Evolutionary conservation across 2,888 invertebrate genomes (phyloP), one percentile per base, ranked within the genome.

Genomic region (Timema podura): DNA sequence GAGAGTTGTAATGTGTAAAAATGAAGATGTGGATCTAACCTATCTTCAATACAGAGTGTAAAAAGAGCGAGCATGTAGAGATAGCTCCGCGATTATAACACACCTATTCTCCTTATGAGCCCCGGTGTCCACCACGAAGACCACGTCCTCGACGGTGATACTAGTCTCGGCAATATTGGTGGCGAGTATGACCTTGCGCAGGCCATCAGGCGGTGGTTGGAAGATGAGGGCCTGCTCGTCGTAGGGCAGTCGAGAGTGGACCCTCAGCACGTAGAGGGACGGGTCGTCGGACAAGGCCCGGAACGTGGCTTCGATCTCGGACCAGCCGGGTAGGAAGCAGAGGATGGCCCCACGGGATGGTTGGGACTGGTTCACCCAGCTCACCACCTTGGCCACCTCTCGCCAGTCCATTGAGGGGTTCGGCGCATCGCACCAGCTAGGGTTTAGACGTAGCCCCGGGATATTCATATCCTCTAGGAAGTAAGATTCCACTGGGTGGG

Each of bases 301-400:
- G 66, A 83, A 82, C 0, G 89, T 80, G 65, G 80, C 80, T 45
- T 81, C 82, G 57, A 92, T 91, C 72, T 91, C 90, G 5, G 85
- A 81, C 91, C 92, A 91, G 13, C 91, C 91, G 15, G 92, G 91
- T 8, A 92, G 83, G 75, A 92, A 92, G 59, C 88, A 89, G 65
- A 92, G 81, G 75, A 92, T 89, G 0, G 89, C 89, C 0, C 91
- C 91, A 48, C 69, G 70, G 64, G 86, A 85, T 0, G 84, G 81
- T 76, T 87, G 85, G 0, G 78, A 82, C 10, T 77, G 78, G 67
- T 88, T 84, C n/a, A 91, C 85, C 73, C 86, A 84, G 74, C 82
- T 79, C 75, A 91, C 84, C 11, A 85, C 78, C 71, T 83, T 81
- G 2, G 80, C 81, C 11, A 86, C 78, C 11, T 83, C 66, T 57